These are phyloP conservation scores for Morelia viridis DNA, from an alignment of 2,797 vertebrate species.

Conservation along the genomic window DNA sequence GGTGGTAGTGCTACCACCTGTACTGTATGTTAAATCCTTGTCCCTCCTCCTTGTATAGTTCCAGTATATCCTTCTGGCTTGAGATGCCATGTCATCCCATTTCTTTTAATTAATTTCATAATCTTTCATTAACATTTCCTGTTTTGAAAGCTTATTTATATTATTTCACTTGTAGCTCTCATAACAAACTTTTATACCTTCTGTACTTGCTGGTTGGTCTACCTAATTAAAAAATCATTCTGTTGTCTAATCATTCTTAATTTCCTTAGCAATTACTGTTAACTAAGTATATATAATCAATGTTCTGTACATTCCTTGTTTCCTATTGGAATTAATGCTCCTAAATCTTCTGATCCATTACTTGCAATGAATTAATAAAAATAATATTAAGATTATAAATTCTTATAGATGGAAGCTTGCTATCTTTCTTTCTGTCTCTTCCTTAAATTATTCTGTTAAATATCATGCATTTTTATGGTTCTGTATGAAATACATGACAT, in stretches of 20 bases:
- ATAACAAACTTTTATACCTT: background rate
- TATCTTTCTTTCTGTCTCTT: background rate
- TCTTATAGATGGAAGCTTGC: background rate
- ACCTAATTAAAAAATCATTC: background rate
- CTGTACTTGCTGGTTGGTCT: background rate
- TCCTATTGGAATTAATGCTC: background rate
- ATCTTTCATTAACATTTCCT: background rate
- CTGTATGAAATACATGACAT: background rate
- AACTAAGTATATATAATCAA: background rate
- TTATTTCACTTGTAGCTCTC: background rate
- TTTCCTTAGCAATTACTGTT: background rate
- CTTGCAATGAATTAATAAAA: background rate
- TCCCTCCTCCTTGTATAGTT: background rate
- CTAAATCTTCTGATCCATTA: background rate
- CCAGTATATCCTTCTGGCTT: background rate
- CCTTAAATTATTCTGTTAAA: background rate
- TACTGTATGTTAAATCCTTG: background rate
- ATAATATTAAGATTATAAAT: background rate
- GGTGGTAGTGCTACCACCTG: background rate
- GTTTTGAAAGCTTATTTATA: background rate
- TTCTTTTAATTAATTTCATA: background rate
- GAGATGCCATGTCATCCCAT: background rate
- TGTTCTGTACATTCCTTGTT: background rate
- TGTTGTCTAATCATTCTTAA: background rate
- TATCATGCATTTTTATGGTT: background rate